Evolutionary conservation across 92 coral and sea anemone species (phyloP), one percentile per base, ranked within the genome.

Genomic region (Isaurus tuberculatus): DNA sequence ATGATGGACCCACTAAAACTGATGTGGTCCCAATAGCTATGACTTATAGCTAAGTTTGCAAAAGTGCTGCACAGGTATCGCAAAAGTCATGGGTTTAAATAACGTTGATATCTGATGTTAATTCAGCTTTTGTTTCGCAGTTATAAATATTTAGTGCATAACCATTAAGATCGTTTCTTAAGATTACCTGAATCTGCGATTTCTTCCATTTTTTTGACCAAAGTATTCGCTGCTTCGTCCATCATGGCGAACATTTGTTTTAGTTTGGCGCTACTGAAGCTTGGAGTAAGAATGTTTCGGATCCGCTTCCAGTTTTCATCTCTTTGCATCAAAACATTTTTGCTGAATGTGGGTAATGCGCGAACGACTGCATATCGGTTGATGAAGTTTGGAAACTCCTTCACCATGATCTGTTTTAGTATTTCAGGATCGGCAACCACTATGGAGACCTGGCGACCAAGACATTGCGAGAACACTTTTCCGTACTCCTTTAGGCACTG

Each of bases 391-490:
- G 91, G 31, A 43, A 92, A 92, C 34, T 92, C 95, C 72, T 89
- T 92, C n/a, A 92, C 95, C 68, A 89, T 65, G 37, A 92, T 84
- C 37, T 89, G 87, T 29, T 85, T 84, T 65, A 92, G 86, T 72
- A 89, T 81, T 31, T 89, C 93, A 2, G 95, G 95, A 60, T 92
- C 95, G 5, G 90, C 86, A 34, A 92, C 79, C n/a, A 80, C 91
- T 43, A 92, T 53, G 13, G 81, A 51, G 3, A 89, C 86, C 64
- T 79, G 34, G 57, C 88, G 75, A 30, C 92, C 95, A 51, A 81
- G 60, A 49, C 89, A 89, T 27, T 89, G 19, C 16, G 89, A 60
- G 75, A 83, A 92, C 19, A 92, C 84, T 55, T 92, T 92, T 34
- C 95, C 95, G 36, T 89, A 92, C 36, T 80, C 85, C 88, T 89